Base-by-base conservation (phyloP, 2,797 vertebrate genomes). In the Anableps anableps region DNA sequence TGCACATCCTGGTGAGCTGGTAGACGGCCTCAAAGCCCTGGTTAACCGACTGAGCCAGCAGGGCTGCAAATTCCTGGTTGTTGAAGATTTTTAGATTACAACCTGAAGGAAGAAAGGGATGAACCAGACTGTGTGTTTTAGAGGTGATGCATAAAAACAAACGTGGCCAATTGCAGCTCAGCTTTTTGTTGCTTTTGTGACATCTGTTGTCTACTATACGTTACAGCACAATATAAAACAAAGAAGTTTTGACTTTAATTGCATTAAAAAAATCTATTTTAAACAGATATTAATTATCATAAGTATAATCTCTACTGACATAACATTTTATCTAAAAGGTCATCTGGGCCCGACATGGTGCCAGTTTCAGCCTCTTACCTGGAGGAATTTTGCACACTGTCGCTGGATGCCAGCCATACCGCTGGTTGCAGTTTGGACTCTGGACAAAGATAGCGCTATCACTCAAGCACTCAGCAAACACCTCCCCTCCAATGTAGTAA, bases 31-130 rank as follows among this genome's bases (percentile, higher is more conserved):
- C 99, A 80, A 99, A 99, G 70, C 98, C 98, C 91, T 99, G 99
- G 95, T 99, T 99, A 83, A 99, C 99, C 48, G 99, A 99, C 83
- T 99, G 98, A 91, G 99, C 98, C 92, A 99, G 95, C 87, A 99
- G 93, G 83, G 98, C 99, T 79, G 98, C 99, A 94, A 99, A 99
- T 91, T 99, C 98, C 92, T 99, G 98, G 95, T 99, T 99, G 95
- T 99, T 99, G 90, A 99, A 99, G 94, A 99, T 99, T 95, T 99
- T 99, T 88, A 99, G 94, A 92, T 99, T 99, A 93, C 98, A 99
- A 76, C 99, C 98, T 99, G 60, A 74, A 74, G 85, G 9, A 71
- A 82, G 36, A 2, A 82, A 43, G 82, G 66, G 1, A 26, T 6
- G 41, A 85, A 85, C 14, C 60, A 9, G 1, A 9, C 26, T 9